phyloP scores from a whole-genome alignment of 1,140 invertebrate genomes.

The Drosophila ogumai region DNA sequence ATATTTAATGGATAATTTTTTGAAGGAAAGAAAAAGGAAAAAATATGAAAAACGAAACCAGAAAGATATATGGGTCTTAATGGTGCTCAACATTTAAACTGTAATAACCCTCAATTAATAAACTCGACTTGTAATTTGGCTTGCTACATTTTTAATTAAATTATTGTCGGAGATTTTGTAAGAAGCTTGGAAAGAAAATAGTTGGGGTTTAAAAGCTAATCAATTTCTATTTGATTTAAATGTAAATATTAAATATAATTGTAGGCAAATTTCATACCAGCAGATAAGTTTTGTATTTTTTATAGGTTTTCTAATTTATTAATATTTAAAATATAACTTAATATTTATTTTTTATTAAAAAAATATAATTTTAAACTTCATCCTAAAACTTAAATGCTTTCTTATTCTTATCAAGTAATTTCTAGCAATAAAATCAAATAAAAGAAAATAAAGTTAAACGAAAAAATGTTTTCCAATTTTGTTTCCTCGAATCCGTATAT shows the following conservation, averaged over 20 bases:
- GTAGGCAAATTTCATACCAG: neutral
- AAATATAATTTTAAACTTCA: too few relatives aligned
- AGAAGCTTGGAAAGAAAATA: neutral
- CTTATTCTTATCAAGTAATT: neutral
- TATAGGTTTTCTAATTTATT: neutral
- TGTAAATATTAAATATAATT: too few relatives aligned
- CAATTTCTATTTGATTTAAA: too few relatives aligned
- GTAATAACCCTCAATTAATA: neutral
- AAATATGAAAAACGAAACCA: neutral
- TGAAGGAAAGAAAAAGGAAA: neutral
- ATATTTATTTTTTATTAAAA: neutral
- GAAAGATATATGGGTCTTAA: constrained; percentile 3
- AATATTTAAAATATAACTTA: neutral
- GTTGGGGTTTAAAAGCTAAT: neutral
- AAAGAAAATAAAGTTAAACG: neutral
- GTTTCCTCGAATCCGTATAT: neutral
- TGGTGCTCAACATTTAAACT: constrained; percentile 7
- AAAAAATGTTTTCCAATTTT: neutral
- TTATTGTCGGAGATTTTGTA: neutral
- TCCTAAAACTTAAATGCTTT: neutral
- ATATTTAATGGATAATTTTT: constrained; percentile 25
- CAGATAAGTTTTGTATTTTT: neutral
- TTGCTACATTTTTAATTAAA: neutral
- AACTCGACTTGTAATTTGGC: neutral
- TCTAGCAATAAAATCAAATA: neutral